Evolutionary conservation across 2,888 invertebrate species (phyloP).

Genomic region (Andrena flavipes): DNA sequence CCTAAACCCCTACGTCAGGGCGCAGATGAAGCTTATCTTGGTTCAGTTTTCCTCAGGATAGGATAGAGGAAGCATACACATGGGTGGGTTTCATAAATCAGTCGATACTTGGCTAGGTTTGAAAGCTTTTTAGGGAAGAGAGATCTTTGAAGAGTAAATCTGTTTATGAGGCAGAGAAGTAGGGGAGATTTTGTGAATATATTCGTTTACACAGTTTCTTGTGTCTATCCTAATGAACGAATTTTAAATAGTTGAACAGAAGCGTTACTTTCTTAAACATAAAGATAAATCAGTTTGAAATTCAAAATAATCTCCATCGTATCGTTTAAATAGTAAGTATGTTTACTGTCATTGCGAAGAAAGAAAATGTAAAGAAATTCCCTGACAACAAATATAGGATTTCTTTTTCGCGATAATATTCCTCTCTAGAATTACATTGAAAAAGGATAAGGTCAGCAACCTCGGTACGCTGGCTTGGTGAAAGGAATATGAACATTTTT

Average conservation of each 20-base stretch:
- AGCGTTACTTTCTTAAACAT: background rate
- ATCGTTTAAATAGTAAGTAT: background rate
- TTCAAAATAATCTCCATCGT: no score
- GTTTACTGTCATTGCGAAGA: background rate
- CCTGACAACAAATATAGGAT: no score
- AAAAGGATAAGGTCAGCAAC: background rate
- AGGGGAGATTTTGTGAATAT: background rate
- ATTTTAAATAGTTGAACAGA: background rate
- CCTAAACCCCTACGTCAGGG: constrained; percentile 30
- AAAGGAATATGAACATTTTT: background rate
- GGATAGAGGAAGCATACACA: background rate
- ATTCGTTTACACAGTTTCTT: background rate
- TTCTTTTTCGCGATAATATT: no score
- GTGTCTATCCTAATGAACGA: background rate
- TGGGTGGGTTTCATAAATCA: constrained; percentile 33
- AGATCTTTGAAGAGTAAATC: background rate
- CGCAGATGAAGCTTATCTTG: constrained; percentile 46
- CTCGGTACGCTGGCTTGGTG: no score
- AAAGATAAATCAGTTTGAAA: background rate
- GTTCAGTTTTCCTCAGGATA: constrained; percentile 32
- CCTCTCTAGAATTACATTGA: background rate
- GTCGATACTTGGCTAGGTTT: constrained; percentile 27
- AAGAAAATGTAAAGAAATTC: background rate
- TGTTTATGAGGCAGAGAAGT: background rate
- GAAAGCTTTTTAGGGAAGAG: constrained; percentile 14